phyloP scores from a whole-genome alignment of 2,113 vertebrate species.

The Sceloporus tristichus region DNA sequence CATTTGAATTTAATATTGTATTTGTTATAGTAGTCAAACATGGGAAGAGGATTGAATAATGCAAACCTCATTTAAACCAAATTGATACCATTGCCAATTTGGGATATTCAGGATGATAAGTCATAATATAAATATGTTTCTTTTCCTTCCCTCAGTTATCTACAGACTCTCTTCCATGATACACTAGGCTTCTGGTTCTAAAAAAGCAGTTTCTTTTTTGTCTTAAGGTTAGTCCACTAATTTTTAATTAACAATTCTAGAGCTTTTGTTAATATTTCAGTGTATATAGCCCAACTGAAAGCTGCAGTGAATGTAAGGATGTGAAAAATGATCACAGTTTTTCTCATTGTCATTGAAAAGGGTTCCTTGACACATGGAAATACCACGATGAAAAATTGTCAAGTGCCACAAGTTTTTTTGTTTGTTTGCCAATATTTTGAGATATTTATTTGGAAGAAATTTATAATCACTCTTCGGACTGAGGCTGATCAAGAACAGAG shows the following conservation, averaged over 20 bases:
- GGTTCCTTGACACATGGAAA: too few species aligned
- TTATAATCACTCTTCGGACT: neutral
- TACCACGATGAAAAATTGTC: too few species aligned
- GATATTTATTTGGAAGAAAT: neutral
- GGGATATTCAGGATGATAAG: neutral
- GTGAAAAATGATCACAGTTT: too few species aligned
- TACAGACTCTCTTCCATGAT: neutral
- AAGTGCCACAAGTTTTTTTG: too few species aligned
- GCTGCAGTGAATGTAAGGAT: neutral
- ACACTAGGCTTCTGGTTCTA: neutral
- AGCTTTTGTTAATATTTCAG: neutral
- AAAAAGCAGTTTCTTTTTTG: neutral
- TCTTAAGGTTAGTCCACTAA: neutral
- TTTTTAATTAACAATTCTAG: neutral
- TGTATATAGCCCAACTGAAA: neutral
- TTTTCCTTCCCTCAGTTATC: neutral
- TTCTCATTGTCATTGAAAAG: too few species aligned
- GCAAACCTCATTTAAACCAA: conserved; percentile 16
- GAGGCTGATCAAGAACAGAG: neutral
- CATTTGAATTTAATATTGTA: neutral
- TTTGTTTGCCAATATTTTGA: neutral
- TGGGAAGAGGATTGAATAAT: neutral
- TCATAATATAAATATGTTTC: neutral
- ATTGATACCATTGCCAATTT: neutral
- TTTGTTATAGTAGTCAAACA: neutral